These are phyloP conservation scores for Phymastichus coffea DNA, from an alignment of 1,140 invertebrate genomes.

Conservation along the genomic window DNA sequence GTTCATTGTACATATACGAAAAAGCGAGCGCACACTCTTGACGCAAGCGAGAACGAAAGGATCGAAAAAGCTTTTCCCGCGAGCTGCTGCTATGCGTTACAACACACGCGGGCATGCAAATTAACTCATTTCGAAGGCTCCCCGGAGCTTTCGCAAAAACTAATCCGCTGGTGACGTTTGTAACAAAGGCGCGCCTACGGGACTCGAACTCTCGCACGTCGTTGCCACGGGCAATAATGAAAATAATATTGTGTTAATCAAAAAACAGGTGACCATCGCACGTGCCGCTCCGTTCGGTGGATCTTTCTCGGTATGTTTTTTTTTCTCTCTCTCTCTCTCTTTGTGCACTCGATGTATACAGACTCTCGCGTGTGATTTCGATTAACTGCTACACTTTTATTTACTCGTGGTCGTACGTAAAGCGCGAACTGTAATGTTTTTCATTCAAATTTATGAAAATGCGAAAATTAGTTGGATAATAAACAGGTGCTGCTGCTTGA, in stretches of 20 bases:
- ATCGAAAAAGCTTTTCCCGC: not conserved
- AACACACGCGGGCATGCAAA: conserved; percentile 10
- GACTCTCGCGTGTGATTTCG: not conserved
- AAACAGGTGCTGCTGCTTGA: too few relatives aligned
- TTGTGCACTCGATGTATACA: not conserved
- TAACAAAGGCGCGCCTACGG: not conserved
- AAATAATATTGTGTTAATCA: conserved; percentile 22
- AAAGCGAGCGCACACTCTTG: not conserved
- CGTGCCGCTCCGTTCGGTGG: too few relatives aligned
- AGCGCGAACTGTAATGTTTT: too few relatives aligned
- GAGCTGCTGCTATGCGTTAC: not conserved
- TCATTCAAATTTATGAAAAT: too few relatives aligned
- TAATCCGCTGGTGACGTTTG: conserved; percentile 7
- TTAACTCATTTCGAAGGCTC: conserved; percentile 26
- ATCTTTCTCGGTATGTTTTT: too few relatives aligned
- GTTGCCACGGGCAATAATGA: conserved; percentile 8
- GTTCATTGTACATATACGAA: not conserved
- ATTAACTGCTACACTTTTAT: not conserved
- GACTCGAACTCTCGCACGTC: not conserved
- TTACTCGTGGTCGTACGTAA: too few relatives aligned
- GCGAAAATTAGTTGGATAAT: too few relatives aligned
- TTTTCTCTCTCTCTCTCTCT: too few relatives aligned
- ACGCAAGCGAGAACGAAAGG: not conserved
- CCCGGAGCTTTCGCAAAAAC: conserved; percentile 24
- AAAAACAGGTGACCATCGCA: conserved; percentile 12